Base-by-base conservation (phyloP, 2,797 vertebrate genomes). In the Lepidocolaptes lacrymiger region DNA sequence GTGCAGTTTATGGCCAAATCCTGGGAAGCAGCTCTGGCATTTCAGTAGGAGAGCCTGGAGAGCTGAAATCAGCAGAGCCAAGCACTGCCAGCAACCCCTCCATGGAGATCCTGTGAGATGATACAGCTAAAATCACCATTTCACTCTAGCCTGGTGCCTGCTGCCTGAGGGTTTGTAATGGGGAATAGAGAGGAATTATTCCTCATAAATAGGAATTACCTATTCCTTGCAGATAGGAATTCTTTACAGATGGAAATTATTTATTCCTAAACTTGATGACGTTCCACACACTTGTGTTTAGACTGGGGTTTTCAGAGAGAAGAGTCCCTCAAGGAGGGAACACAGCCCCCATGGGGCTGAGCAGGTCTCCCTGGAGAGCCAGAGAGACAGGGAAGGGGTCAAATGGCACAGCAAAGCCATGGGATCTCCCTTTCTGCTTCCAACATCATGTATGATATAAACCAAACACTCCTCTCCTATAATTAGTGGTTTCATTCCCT, bases 311-410 rank as follows among this genome's bases (percentile, higher is more conserved):
- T 85, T 81, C 54, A 6, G 18, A 67, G 66, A 19, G 32, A 14
- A 21, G n/a, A 30, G 27, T 23, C 55, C 59, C 51, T 41, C n/a
- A 1, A 15, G 0, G 2, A 37, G 34, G 37, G n/a, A n/a, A 18
- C 11, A 11, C 30, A 20, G 9, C 46, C n/a, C 55, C 37, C 0
- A 0, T 5, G 12, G 32, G n/a, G 30, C 17, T 1, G 7, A 77
- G 54, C 30, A 14, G 68, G 24, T 30, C 27, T 73, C 73, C 52
- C 55, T 7, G 44, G 55, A 41, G 56, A 84, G 10, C 10, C 43
- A 49, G 27, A 32, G 28, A 34, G 37, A 46, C 27, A 30, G 41
- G 68, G 67, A 59, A 49, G 13, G 59, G 27, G 36, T 41, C 85
- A 64, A 55, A 44, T 3, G 1, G 63, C 39, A 8, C 54, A 27